Conservation (phyloP, 2,113 vertebrate genomes). For the Brachyhypopomus occidentalis region DNA sequence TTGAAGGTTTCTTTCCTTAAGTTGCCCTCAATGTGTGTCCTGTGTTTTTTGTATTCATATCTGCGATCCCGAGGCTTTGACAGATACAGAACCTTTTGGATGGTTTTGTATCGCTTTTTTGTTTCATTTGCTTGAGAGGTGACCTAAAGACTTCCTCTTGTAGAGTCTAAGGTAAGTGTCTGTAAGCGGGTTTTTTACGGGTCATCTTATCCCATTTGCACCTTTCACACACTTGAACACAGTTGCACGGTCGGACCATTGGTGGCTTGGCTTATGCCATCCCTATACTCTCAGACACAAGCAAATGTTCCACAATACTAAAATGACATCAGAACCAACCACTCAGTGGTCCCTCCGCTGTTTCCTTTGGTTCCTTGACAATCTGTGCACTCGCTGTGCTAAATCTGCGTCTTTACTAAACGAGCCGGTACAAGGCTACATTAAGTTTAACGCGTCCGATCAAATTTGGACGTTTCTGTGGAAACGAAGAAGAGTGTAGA, state of each 20-base stretch:
- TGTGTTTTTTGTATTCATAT: constrained; percentile 40
- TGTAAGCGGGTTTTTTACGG: constrained; percentile 22
- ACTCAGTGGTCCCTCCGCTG: not conserved
- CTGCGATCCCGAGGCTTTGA: constrained; percentile 12
- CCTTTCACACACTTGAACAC: constrained; percentile 31
- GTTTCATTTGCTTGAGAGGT: constrained; percentile 31
- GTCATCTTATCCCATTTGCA: constrained; percentile 37
- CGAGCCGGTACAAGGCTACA: not conserved
- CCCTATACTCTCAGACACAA: constrained; percentile 1
- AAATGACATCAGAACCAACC: constrained; percentile 14
- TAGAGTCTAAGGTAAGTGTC: constrained; percentile 26
- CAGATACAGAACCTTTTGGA: constrained; percentile 28
- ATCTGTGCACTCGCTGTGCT: not conserved
- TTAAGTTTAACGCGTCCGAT: not conserved
- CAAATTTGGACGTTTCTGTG: constrained; percentile 6
- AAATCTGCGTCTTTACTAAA: not conserved
- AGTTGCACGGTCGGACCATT: constrained; percentile 10
- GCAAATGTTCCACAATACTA: not conserved
- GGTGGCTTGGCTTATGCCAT: not conserved
- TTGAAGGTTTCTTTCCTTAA: constrained; percentile 46
- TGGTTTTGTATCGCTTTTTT: constrained; percentile 27
- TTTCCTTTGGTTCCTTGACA: not conserved
- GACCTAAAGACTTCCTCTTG: constrained; percentile 8
- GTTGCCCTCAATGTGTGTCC: constrained; percentile 34
- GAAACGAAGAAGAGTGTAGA: constrained; percentile 7